Evolutionary conservation across 1,140 invertebrate species (phyloP).

Genomic region (Maconellicoccus hirsutus): DNA sequence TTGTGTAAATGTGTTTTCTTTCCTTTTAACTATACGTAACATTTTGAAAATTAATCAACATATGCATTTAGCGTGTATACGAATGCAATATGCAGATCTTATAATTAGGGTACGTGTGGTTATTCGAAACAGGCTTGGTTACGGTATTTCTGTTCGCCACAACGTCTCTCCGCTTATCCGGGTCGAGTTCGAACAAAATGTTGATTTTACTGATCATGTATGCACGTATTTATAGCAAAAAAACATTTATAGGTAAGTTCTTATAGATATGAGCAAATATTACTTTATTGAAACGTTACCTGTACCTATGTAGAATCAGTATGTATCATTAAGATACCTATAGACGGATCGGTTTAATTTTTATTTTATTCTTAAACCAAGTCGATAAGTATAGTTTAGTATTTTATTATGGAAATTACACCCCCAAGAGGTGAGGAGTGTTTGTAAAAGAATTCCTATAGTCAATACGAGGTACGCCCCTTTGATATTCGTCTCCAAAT

Average conservation of each 20-base stretch:
- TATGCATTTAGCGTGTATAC: background rate
- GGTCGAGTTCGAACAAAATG: conserved; percentile 21
- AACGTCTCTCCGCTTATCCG: conserved; percentile 18
- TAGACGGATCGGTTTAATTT: no score
- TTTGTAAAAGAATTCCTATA: no score
- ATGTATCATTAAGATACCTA: no score
- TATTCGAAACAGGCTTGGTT: conserved; percentile 22
- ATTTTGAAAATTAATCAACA: background rate
- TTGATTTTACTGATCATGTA: conserved; percentile 17
- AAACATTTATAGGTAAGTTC: conserved; percentile 15
- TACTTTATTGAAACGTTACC: no score
- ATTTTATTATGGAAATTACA: no score
- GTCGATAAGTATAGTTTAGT: no score
- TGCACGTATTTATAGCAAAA: conserved; percentile 10
- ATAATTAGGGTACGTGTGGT: conserved; percentile 17
- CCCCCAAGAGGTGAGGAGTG: no score
- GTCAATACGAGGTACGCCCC: no score
- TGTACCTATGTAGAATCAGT: no score
- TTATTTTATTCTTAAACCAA: no score
- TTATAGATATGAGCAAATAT: background rate
- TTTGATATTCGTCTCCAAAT: no score
- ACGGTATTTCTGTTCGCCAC: conserved; percentile 21
- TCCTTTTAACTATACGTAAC: background rate
- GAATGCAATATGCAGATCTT: conserved; percentile 12
- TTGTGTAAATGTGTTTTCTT: background rate